phyloP scores from a whole-genome alignment of 2,888 invertebrate species.

The Drosophila kambysellisi region DNA sequence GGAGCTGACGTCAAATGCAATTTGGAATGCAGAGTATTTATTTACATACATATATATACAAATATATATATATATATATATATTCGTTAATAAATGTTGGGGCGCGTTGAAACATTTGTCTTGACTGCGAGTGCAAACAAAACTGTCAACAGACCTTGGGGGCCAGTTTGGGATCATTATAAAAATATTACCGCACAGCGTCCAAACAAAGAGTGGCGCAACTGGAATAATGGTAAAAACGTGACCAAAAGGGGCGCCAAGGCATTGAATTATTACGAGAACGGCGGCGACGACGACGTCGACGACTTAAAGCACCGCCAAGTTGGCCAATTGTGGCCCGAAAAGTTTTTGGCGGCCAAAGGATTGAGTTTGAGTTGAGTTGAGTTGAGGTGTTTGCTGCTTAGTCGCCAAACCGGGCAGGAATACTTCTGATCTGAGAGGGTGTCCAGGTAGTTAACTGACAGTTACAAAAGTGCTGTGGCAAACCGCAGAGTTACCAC shows the following conservation, averaged over 20 bases:
- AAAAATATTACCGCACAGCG: constrained; percentile 67
- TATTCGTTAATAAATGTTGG: constrained; percentile 41
- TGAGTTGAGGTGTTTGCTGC: constrained; percentile 42
- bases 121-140: constrained; percentile 51
- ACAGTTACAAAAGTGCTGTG: constrained; percentile 53
- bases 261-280: constrained; percentile 56
- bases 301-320: constrained; percentile 43
- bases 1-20: constrained; percentile 32
- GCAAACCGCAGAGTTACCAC: constrained; percentile 55
- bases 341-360: constrained; percentile 45
- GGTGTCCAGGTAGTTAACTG: constrained; percentile 12
- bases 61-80: constrained; percentile 2
- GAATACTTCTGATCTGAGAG: background rate
- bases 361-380: constrained; percentile 40
- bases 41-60: background rate
- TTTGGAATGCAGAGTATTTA: constrained; percentile 18
- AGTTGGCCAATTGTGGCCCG: constrained; percentile 51
- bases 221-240: constrained; percentile 72
- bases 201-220: constrained; percentile 28
- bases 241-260: constrained; percentile 69
- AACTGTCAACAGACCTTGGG: constrained; percentile 62
- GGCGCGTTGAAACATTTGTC: constrained; percentile 50
- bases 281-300: constrained; percentile 5
- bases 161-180: constrained; percentile 66
- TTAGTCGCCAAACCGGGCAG: constrained; percentile 18